These are phyloP conservation scores for Cathartes aura DNA, from an alignment of 2,113 vertebrate species.

Conservation along the genomic window DNA sequence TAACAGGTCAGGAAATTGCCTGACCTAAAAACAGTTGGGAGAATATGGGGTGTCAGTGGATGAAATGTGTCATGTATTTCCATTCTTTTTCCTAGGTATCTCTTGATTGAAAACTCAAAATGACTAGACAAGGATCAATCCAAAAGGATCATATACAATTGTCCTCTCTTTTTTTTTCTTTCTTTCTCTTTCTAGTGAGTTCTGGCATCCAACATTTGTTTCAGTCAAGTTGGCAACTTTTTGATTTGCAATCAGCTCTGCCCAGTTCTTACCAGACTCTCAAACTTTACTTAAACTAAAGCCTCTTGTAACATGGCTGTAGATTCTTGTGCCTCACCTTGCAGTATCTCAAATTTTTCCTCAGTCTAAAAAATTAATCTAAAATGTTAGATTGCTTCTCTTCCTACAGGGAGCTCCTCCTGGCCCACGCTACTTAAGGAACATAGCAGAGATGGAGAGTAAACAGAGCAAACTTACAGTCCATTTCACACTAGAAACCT, in stretches of 20 bases:
- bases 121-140: background rate
- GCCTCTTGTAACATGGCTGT: background rate
- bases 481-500: background rate
- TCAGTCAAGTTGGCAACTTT: background rate
- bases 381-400: background rate
- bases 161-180: rapidly evolving
- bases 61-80: background rate
- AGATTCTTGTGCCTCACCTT: background rate
- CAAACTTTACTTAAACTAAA: background rate
- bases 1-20: background rate
- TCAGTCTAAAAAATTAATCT: background rate
- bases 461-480: background rate
- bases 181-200: background rate
- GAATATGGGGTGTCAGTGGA: background rate
- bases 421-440: background rate
- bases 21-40: background rate
- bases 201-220: background rate
- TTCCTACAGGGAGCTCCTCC: background rate
- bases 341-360: background rate
- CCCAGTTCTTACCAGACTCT: background rate
- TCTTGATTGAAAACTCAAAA: background rate
- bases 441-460: background rate
- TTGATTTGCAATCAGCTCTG: background rate
- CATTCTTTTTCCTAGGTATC: background rate
- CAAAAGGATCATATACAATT: background rate